Evolutionary conservation across 2,888 invertebrate species (phyloP).

Genomic region (Lithophane semibrunnea): DNA sequence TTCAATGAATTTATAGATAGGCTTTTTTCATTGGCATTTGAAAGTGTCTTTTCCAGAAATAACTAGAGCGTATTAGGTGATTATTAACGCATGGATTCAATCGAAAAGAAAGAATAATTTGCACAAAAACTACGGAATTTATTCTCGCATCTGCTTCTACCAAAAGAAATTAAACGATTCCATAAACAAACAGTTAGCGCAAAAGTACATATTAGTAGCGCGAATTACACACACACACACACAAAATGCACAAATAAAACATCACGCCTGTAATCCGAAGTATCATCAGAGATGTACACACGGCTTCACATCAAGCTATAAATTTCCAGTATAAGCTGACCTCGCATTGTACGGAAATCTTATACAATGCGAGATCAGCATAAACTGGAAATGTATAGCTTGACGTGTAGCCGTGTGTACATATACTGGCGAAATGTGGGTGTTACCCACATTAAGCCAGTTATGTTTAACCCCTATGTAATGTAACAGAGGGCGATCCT

Average conservation of each 20-base stretch:
- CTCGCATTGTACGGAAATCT: too few species aligned
- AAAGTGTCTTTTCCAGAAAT: conserved; percentile 16
- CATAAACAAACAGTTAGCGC: background rate
- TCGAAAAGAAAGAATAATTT: conserved; percentile 23
- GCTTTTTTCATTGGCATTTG: conserved; percentile 35
- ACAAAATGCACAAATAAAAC: conserved; percentile 18
- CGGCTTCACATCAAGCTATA: too few species aligned
- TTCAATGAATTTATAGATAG: conserved; percentile 45
- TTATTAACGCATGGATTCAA: conserved; percentile 43
- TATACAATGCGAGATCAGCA: too few species aligned
- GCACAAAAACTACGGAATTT: background rate
- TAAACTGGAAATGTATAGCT: too few species aligned
- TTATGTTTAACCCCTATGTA: too few species aligned
- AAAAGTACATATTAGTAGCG: conserved; percentile 6
- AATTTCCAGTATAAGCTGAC: too few species aligned
- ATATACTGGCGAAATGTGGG: too few species aligned
- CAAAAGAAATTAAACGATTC: background rate
- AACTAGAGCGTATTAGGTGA: conserved; percentile 52
- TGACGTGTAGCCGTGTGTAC: too few species aligned
- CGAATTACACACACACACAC: conserved; percentile 20
- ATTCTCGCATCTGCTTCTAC: conserved; percentile 42
- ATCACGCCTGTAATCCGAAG: too few species aligned
- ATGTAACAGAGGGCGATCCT: too few species aligned
- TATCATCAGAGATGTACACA: too few species aligned
- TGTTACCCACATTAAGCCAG: too few species aligned